phyloP scores from a whole-genome alignment of 2,797 vertebrate species.

The Clangula hyemalis region DNA sequence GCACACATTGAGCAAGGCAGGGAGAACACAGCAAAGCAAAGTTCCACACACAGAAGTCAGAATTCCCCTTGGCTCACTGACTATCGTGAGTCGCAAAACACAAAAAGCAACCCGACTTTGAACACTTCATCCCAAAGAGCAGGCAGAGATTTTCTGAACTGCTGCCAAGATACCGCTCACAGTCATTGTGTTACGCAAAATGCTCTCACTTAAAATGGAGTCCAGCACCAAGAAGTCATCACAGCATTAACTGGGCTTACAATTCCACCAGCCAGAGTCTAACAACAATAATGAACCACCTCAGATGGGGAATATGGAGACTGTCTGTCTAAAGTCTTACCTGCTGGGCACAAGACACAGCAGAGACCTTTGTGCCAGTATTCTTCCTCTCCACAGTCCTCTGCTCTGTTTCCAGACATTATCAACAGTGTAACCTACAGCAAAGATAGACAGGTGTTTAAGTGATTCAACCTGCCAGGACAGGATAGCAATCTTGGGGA shows the following conservation, averaged over 20 bases:
- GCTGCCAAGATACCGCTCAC: neutral
- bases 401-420: neutral
- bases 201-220: neutral
- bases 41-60: neutral
- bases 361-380: neutral
- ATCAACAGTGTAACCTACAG: neutral
- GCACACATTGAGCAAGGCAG: neutral
- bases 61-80: neutral
- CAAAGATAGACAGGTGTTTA: neutral
- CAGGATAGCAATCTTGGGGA: neutral
- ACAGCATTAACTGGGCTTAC: neutral
- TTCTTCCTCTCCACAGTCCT: neutral
- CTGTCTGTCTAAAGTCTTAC: conserved; percentile 5
- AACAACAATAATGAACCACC: fast-evolving
- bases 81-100: no score
- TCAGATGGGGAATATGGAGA: fast-evolving
- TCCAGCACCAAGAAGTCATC: neutral
- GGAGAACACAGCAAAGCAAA: neutral
- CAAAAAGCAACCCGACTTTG: neutral
- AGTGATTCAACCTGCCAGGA: neutral
- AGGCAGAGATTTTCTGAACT: neutral
- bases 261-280: fast-evolving
- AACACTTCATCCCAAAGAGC: neutral
- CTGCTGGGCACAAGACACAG: conserved; percentile 40
- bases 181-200: neutral